These are phyloP conservation scores for Myoxocephalus aenaeus DNA, from an alignment of 2,797 vertebrate genomes.

Conservation along the genomic window DNA sequence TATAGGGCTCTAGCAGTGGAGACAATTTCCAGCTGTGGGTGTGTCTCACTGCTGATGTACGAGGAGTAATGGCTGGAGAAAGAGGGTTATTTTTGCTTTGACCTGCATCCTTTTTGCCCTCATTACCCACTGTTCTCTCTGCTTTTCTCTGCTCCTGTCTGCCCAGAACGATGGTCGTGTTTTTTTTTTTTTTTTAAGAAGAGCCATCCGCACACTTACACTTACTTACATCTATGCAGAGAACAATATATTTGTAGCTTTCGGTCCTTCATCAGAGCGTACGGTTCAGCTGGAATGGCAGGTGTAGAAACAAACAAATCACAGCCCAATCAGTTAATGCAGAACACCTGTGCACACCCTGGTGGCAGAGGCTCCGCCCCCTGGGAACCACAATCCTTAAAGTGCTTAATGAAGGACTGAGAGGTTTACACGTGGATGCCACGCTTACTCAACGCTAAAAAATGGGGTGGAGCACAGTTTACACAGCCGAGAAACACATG, in stretches of 20 bases:
- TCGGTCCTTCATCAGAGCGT: neutral
- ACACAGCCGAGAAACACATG: neutral
- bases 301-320: neutral
- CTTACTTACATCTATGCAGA: too few relatives aligned
- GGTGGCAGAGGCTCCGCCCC: too few relatives aligned
- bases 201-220: too few relatives aligned
- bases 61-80: slow-evolving; percentile 43
- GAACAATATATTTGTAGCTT: too few relatives aligned
- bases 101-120: slow-evolving; percentile 58
- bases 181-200: too few relatives aligned
- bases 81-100: slow-evolving; percentile 54
- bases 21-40: slow-evolving; percentile 20
- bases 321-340: neutral
- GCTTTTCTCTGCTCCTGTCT: slow-evolving; percentile 11
- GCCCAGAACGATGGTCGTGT: neutral
- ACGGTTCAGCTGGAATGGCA: neutral
- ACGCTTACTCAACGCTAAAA: too few relatives aligned
- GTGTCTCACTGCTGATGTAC: slow-evolving; percentile 21
- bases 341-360: neutral
- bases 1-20: slow-evolving; percentile 16
- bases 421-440: neutral
- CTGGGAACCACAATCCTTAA: too few relatives aligned
- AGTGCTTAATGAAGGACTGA: too few relatives aligned
- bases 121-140: slow-evolving; percentile 51
- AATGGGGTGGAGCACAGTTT: neutral